Conservation (phyloP, 2,797 vertebrate genomes). For the Helostoma temminkii region DNA sequence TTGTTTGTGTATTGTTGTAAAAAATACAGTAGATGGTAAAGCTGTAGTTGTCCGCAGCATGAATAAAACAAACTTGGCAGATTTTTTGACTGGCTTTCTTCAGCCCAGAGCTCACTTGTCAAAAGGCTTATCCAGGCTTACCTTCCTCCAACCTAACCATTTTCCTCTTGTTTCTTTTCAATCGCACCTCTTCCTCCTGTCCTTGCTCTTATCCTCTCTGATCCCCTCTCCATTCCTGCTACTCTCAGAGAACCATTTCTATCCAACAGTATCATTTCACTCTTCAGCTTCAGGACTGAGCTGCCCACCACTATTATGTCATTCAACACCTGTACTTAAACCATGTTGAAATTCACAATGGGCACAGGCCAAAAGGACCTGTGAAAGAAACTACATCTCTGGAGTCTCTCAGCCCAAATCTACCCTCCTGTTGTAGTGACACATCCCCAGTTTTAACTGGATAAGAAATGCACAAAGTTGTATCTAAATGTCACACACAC, state of each 20-base stretch:
- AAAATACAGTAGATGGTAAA: conserved; percentile 38
- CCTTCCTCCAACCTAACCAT: conserved; percentile 77
- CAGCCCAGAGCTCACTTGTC: conserved; percentile 77
- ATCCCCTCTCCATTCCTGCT: conserved; percentile 74
- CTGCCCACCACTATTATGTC: conserved; percentile 82
- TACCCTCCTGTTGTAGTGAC: conserved; percentile 28
- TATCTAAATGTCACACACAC: conserved; percentile 15
- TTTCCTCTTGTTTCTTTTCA: conserved; percentile 81
- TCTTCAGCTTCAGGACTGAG: conserved; percentile 73
- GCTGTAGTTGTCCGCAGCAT: conserved; percentile 60
- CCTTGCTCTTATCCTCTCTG: conserved; percentile 77
- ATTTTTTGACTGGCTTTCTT: conserved; percentile 75
- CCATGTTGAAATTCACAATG: conserved; percentile 63
- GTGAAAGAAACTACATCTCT: conserved; percentile 29
- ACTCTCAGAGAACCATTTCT: conserved; percentile 71
- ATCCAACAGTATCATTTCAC: conserved; percentile 79
- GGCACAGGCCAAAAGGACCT: conserved; percentile 41
- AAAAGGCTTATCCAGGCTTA: conserved; percentile 83
- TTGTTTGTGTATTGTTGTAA: conserved; percentile 57
- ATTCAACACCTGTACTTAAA: conserved; percentile 80
- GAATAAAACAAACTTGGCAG: conserved; percentile 77
- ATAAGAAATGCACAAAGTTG: neutral
- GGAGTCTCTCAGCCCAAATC: conserved; percentile 42
- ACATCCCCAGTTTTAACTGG: neutral
- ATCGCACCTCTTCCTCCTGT: conserved; percentile 77